These are phyloP conservation scores for Schizopygopsis pylzovi DNA, from an alignment of 2,797 vertebrate genomes.

Conservation along the genomic window DNA sequence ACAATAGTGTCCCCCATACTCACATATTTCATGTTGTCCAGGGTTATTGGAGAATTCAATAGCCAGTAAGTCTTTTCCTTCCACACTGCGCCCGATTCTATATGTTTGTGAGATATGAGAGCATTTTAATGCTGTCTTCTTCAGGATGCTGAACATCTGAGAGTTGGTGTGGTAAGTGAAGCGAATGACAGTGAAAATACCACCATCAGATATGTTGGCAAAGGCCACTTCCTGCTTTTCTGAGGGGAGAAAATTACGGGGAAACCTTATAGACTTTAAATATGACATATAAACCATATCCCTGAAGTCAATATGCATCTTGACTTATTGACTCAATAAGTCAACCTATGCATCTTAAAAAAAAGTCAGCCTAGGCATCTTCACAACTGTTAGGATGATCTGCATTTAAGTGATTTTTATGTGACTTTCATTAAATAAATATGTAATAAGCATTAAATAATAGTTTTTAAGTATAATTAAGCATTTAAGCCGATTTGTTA, in stretches of 20 bases:
- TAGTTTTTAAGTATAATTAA: not conserved
- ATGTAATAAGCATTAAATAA: too few relatives aligned
- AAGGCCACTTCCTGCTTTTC: conserved; percentile 76
- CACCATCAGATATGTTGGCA: conserved; percentile 75
- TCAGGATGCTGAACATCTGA: conserved; percentile 89
- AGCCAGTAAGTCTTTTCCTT: conserved; percentile 91
- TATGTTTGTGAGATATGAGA: conserved; percentile 88
- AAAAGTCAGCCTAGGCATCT: not conserved
- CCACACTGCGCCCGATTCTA: conserved; percentile 93
- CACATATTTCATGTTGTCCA: conserved; percentile 90
- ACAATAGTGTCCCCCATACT: conserved; percentile 64
- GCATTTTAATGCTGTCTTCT: conserved; percentile 88
- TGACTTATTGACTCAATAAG: too few relatives aligned
- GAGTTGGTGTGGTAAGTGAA: conserved; percentile 89
- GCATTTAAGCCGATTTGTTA: not conserved
- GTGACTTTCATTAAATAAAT: too few relatives aligned
- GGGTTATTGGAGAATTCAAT: conserved; percentile 93
- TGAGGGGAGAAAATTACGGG: conserved; percentile 48
- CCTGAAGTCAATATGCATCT: too few relatives aligned
- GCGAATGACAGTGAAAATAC: conserved; percentile 85
- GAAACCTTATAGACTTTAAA: not conserved
- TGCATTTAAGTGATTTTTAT: not conserved
- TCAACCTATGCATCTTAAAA: too few relatives aligned
- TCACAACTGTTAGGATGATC: not conserved
- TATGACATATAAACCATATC: not conserved